These are phyloP conservation scores for Andrena bucephala DNA, from an alignment of 2,888 invertebrate genomes.

Conservation along the genomic window DNA sequence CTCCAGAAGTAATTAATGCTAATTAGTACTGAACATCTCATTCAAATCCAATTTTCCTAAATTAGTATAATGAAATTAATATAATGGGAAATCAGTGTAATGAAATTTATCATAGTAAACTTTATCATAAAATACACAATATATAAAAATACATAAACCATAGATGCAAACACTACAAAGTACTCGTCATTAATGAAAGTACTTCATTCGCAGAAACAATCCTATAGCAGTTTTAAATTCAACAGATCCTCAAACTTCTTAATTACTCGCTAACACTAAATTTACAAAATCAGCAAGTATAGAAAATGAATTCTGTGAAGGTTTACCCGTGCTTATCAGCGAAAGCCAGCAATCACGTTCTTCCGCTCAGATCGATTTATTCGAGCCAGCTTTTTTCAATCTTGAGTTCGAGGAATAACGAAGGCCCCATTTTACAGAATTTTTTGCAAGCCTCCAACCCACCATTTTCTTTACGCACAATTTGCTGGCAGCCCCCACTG, in stretches of 20 bases:
- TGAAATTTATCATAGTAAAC: too few relatives aligned
- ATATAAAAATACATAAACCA: too few relatives aligned
- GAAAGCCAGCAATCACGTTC: slow-evolving; percentile 51
- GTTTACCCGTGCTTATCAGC: background rate
- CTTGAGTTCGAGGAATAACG: slow-evolving; percentile 23
- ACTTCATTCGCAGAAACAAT: background rate
- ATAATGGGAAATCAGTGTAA: too few relatives aligned
- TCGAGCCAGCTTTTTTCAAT: slow-evolving; percentile 12
- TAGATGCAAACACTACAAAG: too few relatives aligned
- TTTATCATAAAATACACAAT: too few relatives aligned
- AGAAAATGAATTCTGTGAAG: background rate
- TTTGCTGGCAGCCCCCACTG: slow-evolving; percentile 29
- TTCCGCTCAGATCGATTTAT: slow-evolving; percentile 41
- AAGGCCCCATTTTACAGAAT: slow-evolving; percentile 39
- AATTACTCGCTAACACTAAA: background rate
- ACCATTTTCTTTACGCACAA: slow-evolving; percentile 62
- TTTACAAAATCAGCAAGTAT: background rate
- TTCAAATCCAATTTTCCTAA: background rate
- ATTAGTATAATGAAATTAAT: too few relatives aligned
- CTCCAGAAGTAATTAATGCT: background rate
- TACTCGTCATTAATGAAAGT: background rate
- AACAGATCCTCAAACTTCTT: background rate
- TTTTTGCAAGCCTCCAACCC: slow-evolving; percentile 52
- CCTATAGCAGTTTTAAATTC: background rate
- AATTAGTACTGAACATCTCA: background rate